phyloP scores from a whole-genome alignment of 2,113 vertebrate species.

The Zosterops lateralis region DNA sequence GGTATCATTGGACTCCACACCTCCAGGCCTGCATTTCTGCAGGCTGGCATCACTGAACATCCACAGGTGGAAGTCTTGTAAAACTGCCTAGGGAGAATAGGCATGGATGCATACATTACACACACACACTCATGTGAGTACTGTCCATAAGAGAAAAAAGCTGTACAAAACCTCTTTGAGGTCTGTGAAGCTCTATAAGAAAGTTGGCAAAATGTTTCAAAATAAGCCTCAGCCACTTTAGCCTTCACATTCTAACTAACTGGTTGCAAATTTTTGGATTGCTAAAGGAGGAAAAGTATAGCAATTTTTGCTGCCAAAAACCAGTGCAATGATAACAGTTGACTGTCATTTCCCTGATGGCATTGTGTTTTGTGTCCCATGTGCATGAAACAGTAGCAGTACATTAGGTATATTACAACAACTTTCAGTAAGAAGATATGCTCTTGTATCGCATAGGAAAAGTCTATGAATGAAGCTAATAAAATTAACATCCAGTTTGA shows the following conservation, averaged over 20 bases:
- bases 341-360: not conserved
- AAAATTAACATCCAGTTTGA: not conserved
- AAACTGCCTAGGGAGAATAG: not conserved
- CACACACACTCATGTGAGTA: fast-evolving
- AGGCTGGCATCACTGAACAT: not conserved
- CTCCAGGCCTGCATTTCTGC: not conserved
- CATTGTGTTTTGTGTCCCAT: not conserved
- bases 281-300: not conserved
- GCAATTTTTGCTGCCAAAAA: not conserved
- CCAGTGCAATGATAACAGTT: not conserved
- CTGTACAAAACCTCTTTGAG: not conserved
- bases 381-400: not conserved
- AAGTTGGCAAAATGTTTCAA: not conserved
- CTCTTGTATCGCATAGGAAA: not conserved
- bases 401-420: not conserved
- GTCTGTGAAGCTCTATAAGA: not conserved
- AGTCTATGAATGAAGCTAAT: not conserved
- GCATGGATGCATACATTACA: too few species aligned
- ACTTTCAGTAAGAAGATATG: not conserved
- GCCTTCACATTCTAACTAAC: not conserved
- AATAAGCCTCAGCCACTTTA: fast-evolving
- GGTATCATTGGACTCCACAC: fast-evolving
- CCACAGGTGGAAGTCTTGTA: not conserved
- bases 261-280: not conserved
- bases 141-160: not conserved